Percentiles rank a stretch among this genome's conserved stretches.
Conservation (phyloP, 2,888 invertebrate genomes). For the Cryptocheilus praepositus region DNA sequence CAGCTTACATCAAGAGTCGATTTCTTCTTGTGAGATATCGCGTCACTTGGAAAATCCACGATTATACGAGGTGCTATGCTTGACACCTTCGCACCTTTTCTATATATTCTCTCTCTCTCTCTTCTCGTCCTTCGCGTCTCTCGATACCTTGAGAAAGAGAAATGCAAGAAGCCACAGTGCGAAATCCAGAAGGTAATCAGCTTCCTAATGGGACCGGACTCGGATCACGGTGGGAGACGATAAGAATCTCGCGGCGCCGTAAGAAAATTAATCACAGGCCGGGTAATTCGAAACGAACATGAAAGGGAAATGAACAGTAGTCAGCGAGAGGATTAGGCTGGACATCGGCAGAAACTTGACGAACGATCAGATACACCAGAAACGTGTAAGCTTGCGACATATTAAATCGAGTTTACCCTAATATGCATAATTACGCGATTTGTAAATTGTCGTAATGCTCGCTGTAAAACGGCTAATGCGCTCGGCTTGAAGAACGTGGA, state of each 20-base stretch:
- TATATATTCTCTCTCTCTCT: neutral
- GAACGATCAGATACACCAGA: no score
- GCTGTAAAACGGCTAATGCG: no score
- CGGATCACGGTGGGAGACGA: neutral
- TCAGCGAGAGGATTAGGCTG: no score
- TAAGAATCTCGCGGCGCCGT: constrained; percentile 3
- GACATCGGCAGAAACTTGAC: no score
- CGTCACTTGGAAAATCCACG: constrained; percentile 16
- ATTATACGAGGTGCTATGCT: constrained; percentile 4
- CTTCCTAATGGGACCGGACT: neutral
- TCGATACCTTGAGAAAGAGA: neutral
- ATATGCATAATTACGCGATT: no score
- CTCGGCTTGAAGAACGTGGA: no score
- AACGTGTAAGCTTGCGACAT: no score
- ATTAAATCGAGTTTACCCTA: no score
- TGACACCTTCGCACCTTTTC: constrained; percentile 2
- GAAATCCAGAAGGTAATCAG: constrained; percentile 19
- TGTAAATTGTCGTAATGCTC: no score
- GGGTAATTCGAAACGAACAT: neutral
- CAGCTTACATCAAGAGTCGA: constrained; percentile 16
- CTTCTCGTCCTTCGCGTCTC: neutral
- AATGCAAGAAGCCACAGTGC: constrained; percentile 10
- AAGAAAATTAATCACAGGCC: constrained; percentile 4
- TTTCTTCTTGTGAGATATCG: constrained; percentile 15
- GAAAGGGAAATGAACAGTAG: no score